Evolutionary conservation across 2,888 invertebrate species (phyloP).

Genomic region (Cynaeus angustus): DNA sequence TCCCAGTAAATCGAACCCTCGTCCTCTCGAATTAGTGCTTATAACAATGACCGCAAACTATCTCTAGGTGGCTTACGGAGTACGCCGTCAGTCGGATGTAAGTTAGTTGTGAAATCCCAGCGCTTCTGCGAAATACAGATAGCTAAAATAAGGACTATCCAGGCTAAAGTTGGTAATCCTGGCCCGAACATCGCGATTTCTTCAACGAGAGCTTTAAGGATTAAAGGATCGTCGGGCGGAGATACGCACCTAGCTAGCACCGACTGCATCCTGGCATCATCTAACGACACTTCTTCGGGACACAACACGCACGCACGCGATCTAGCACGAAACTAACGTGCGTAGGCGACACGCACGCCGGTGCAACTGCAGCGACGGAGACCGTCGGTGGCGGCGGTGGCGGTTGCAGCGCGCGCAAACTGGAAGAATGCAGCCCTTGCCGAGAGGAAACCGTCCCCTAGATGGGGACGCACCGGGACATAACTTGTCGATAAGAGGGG

Average conservation of each 20-base stretch:
- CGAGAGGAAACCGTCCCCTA: slow-evolving; percentile 30
- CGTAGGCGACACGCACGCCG: slow-evolving; percentile 64
- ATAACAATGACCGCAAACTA: slow-evolving; percentile 57
- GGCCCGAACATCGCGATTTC: slow-evolving; percentile 61
- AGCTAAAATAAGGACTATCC: slow-evolving; percentile 66
- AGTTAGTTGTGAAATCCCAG: slow-evolving; percentile 63
- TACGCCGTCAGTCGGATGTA: slow-evolving; percentile 37
- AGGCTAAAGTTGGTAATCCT: slow-evolving; percentile 61
- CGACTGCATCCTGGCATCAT: slow-evolving; percentile 47
- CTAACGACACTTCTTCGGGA: slow-evolving; percentile 52
- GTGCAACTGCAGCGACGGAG: slow-evolving; percentile 67
- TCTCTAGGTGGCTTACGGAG: slow-evolving; percentile 57
- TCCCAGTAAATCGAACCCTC: not conserved
- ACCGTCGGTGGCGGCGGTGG: slow-evolving; percentile 54
- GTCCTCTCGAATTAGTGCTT: slow-evolving; percentile 39
- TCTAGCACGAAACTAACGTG: slow-evolving; percentile 56
- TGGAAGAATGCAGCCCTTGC: slow-evolving; percentile 62
- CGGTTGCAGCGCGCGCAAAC: slow-evolving; percentile 70
- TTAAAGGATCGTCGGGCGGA: slow-evolving; percentile 21
- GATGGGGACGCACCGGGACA: slow-evolving; percentile 46
- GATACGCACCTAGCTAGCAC: slow-evolving; percentile 47
- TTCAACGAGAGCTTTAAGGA: slow-evolving; percentile 49
- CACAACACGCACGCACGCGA: slow-evolving; percentile 61
- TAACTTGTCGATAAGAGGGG: slow-evolving; percentile 36
- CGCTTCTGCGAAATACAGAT: slow-evolving; percentile 68